These are phyloP conservation scores for Microcaecilia unicolor DNA, from an alignment of 2,797 vertebrate genomes.

Conservation along the genomic window DNA sequence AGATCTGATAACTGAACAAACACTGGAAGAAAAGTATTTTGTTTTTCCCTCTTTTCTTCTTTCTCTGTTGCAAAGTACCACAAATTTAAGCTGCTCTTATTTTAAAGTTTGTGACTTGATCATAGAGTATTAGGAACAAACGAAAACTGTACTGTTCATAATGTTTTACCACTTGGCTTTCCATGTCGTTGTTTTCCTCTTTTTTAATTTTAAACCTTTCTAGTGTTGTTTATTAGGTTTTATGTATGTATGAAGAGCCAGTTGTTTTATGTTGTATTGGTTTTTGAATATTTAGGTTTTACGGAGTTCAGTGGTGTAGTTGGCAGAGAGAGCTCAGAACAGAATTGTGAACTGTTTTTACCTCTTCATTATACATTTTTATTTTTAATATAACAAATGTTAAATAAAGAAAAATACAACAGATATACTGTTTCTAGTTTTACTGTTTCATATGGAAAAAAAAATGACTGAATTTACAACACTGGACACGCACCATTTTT, in stretches of 20 bases:
- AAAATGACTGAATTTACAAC: no score
- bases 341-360: no score
- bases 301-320: no score
- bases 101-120: constrained; percentile 28
- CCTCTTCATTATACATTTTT: no score
- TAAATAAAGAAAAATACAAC: no score
- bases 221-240: constrained; percentile 30
- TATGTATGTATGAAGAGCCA: constrained; percentile 50
- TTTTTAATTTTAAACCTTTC: constrained; percentile 34
- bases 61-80: constrained; percentile 19
- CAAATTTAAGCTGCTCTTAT: constrained; percentile 20
- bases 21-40: no score
- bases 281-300: background rate
- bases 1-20: no score
- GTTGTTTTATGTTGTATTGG: constrained; percentile 25
- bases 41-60: no score
- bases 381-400: no score
- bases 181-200: constrained; percentile 40
- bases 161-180: constrained; percentile 54
- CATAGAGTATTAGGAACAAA: constrained; percentile 34
- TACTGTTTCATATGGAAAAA: no score
- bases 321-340: background rate
- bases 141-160: constrained; percentile 27
- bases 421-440: no score
- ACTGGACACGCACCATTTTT: no score